Evolutionary conservation across 2,888 invertebrate species (phyloP).

Genomic region (Aporophyla lueneburgensis): DNA sequence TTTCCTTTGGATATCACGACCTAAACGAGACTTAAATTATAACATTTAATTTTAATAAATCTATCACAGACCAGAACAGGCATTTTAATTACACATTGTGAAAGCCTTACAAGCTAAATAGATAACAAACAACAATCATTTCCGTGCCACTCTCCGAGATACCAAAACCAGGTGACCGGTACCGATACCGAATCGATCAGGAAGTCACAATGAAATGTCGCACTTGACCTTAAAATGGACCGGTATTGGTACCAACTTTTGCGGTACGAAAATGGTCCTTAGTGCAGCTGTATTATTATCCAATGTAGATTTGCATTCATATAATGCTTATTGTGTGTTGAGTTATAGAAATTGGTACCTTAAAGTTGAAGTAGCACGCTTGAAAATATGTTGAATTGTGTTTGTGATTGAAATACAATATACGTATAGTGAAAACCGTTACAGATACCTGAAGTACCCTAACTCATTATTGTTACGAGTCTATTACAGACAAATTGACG

Average conservation of each 20-base stretch:
- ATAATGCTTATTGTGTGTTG: constrained; percentile 41
- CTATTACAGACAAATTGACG: constrained; percentile 7
- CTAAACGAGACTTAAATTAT: constrained; percentile 12
- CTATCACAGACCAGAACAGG: constrained; percentile 7
- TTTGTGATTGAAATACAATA: constrained; percentile 32
- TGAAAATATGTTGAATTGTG: neutral
- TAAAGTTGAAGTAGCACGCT: neutral
- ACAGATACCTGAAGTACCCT: neutral
- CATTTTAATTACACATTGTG: constrained; percentile 65
- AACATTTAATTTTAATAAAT: constrained; percentile 7
- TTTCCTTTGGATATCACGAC: neutral
- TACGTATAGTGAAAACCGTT: neutral
- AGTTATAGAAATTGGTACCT: constrained; percentile 31
- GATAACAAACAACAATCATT: constrained; percentile 65
- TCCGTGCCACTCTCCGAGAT: constrained; percentile 64
- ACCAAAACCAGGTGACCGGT: constrained; percentile 67
- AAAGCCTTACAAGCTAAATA: constrained; percentile 62
- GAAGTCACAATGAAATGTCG: constrained; percentile 75
- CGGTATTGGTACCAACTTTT: constrained; percentile 59
- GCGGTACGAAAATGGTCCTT: constrained; percentile 48
- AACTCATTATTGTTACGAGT: constrained; percentile 15
- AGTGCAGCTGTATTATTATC: constrained; percentile 41
- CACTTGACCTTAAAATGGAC: constrained; percentile 77
- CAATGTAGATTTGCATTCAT: constrained; percentile 60
- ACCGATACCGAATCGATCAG: constrained; percentile 71